Percentiles rank a stretch among this genome's conserved stretches.
These are phyloP conservation scores for Hypocryptadius cinnamomeus DNA, from an alignment of 2,113 vertebrate species.

Conservation along the genomic window DNA sequence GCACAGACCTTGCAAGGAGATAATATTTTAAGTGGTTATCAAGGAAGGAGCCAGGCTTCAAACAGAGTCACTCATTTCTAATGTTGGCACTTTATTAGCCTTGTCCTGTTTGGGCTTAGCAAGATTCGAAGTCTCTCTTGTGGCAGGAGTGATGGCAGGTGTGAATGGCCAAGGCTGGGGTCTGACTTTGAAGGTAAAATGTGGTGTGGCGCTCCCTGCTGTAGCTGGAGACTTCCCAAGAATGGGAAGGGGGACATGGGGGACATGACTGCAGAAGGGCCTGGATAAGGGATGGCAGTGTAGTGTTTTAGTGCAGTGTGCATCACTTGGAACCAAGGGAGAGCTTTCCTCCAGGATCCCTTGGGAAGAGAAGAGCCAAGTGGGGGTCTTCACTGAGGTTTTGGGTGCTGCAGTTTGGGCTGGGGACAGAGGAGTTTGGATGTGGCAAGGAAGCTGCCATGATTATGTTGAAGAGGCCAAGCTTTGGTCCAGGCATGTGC, in stretches of 20 bases:
- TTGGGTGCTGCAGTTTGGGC: neutral
- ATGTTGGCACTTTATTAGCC: neutral
- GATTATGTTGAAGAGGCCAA: neutral
- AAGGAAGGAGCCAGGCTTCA: neutral
- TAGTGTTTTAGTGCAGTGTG: neutral
- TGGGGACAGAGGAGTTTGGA: neutral
- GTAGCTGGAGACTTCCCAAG: neutral
- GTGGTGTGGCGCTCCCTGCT: neutral
- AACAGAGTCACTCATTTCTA: neutral
- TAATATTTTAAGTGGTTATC: neutral
- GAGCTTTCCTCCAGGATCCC: neutral
- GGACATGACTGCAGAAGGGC: rapidly evolving
- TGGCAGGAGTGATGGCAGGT: neutral
- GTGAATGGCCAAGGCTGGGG: neutral
- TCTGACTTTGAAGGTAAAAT: neutral
- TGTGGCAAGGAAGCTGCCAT: neutral
- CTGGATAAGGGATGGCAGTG: neutral
- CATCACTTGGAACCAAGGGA: neutral
- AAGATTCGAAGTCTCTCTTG: neutral
- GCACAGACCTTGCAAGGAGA: neutral
- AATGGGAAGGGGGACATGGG: neutral
- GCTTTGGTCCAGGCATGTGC: neutral
- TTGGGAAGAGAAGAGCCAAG: neutral
- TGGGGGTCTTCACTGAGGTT: neutral
- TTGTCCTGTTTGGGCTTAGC: neutral